Evolutionary conservation across 2,797 vertebrate genomes (phyloP), one percentile per base, ranked within the genome.

Genomic region (Dallia pectoralis): DNA sequence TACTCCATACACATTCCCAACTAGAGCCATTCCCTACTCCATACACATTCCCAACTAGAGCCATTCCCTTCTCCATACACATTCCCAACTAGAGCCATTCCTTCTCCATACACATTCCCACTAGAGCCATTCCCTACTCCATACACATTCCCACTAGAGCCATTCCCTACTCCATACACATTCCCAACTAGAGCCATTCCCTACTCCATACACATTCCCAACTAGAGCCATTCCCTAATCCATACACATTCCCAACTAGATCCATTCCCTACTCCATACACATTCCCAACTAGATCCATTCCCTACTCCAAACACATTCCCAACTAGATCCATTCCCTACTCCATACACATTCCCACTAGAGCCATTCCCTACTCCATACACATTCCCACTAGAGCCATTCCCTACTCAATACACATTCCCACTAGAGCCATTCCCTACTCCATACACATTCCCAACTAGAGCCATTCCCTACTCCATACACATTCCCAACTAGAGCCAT

Each of bases 211-310:
- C n/a, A 11, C 22, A 59, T 9, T 59, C 53, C 53, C 22, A 22
- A 12, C 22, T 59, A 63, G 27, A 22, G 87, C 22, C 53, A 25
- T 59, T 59, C 53, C 53, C 53, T 27, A 59, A 59, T 25, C 53
- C 11, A 25, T 27, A 59, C 53, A 59, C 53, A 59, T 59, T 59
- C 53, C 22, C 53, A n/a, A 59, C 22, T 59, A 14, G 53, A 25
- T 9, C 53, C 53, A 59, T 59, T 44, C 12, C 1, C 40, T 59
- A 59, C 9, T 25, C 22, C 18, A 59, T 11, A 59, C n/a, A n/a
- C n/a, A n/a, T n/a, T n/a, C n/a, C n/a, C n/a, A n/a, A n/a, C n/a
- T n/a, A n/a, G n/a, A n/a, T n/a, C n/a, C n/a, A n/a, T n/a, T n/a
- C n/a, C n/a, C n/a, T n/a, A 14, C 22, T 59, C 53, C 22, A 25